Evolutionary conservation across 2,888 invertebrate species (phyloP), one percentile per base, ranked within the genome.

Genomic region (Lithophane ornitopus): DNA sequence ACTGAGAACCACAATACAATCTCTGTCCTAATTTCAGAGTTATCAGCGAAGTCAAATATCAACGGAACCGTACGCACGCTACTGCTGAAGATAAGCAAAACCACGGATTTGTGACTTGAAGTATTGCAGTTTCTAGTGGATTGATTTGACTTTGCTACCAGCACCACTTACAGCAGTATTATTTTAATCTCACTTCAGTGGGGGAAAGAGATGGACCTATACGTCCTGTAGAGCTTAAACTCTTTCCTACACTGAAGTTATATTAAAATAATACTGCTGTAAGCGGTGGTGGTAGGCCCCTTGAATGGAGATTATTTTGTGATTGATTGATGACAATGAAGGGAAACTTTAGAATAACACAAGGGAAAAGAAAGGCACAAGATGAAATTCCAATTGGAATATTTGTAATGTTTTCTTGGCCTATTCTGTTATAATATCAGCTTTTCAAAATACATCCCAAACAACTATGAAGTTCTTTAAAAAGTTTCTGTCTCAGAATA

Each of bases 11-110:
- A 90, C 89, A 92, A 89, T 91, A 90, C 92, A 94, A 94, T 94
- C 93, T 92, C 88, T 94, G 95, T 88, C 93, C 95, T 90, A 95
- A 94, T 94, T 95, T 92, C 85, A 61, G 88, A 90, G 91, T 94
- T 95, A 95, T 95, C 94, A 93, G 90, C 76, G 80, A 92, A 93
- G 92, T 92, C 91, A 94, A 94, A 94, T 93, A 94, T 92, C 89
- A 89, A 87, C 89, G 90, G 87, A 92, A 90, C 90, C 87, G 86
- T 87, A 90, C 89, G 88, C 87, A 89, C 85, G 90, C 90, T 88
- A 81, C 82, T 70, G 85, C 91, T 91, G 90, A 91, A 93, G 91
- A 89, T 87, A 84, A 89, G 87, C 80, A 85, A 86, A 87, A 90
- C 88, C 88, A 84, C 73, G 85, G 86, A 87, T 90, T 88, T 87